These are phyloP conservation scores for Knipowitschia caucasica DNA, from an alignment of 2,797 vertebrate genomes.

Conservation along the genomic window DNA sequence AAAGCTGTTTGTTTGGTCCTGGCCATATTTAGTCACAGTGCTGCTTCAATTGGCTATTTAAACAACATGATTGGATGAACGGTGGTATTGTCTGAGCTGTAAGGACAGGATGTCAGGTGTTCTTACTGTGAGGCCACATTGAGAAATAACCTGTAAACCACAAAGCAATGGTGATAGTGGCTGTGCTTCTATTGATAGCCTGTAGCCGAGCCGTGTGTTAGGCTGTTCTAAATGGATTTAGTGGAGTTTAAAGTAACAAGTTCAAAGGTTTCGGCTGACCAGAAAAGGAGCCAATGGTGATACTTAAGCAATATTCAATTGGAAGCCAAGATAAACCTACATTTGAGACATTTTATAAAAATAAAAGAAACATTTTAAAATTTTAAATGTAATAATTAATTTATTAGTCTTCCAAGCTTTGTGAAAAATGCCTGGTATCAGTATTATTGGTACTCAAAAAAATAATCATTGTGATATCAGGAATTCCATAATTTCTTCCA, in stretches of 20 bases:
- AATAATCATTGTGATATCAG: too few relatives aligned
- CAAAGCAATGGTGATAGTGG: not conserved
- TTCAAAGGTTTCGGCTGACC: not conserved
- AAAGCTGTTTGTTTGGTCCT: constrained; percentile 31
- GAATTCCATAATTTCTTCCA: too few relatives aligned
- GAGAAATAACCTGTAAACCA: not conserved
- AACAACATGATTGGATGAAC: constrained; percentile 56
- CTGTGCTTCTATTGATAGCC: not conserved
- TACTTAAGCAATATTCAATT: not conserved
- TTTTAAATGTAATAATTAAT: too few relatives aligned
- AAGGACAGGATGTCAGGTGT: not conserved
- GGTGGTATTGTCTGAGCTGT: constrained; percentile 21
- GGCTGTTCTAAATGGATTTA: not conserved
- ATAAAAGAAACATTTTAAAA: too few relatives aligned
- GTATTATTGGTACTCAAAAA: too few relatives aligned
- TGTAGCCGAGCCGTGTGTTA: not conserved
- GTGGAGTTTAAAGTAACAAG: not conserved
- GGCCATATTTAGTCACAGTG: constrained; percentile 21
- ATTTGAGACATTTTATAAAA: too few relatives aligned
- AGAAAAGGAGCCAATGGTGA: not conserved
- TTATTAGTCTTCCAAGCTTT: too few relatives aligned
- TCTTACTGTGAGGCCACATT: not conserved
- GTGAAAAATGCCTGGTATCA: too few relatives aligned
- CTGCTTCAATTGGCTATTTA: constrained; percentile 43
- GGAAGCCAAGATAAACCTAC: too few relatives aligned